phyloP scores from a whole-genome alignment of 2,888 invertebrate species.

The Pammene aurita region DNA sequence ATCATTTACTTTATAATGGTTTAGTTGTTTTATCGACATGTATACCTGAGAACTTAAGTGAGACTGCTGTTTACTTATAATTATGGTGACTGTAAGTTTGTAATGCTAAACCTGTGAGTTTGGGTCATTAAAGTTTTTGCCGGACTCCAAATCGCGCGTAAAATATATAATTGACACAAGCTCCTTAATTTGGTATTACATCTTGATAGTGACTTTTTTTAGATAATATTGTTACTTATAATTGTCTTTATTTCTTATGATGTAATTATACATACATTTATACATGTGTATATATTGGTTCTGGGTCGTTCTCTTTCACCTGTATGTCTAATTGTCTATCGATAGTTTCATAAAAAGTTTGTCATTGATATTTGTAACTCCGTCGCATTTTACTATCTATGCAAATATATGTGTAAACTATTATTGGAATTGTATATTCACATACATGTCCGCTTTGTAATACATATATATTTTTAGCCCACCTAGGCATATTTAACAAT shows the following conservation, averaged over 20 bases:
- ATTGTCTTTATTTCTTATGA: conserved; percentile 4
- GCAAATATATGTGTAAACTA: conserved; percentile 51
- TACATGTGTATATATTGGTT: conserved; percentile 3
- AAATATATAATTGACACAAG: too few relatives aligned
- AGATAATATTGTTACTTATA: conserved; percentile 13
- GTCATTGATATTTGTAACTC: conserved; percentile 56
- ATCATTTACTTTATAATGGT: conserved; percentile 9
- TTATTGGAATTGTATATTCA: conserved; percentile 63
- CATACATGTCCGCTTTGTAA: conserved; percentile 65
- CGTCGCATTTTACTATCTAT: conserved; percentile 58
- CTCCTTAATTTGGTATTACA: neutral
- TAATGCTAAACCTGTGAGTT: neutral
- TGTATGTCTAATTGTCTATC: conserved; percentile 46
- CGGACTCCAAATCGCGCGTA: too few relatives aligned
- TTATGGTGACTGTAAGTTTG: conserved; percentile 10
- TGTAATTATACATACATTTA: neutral
- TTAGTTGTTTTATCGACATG: conserved; percentile 9
- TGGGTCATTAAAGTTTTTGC: neutral
- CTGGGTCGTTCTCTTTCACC: conserved; percentile 40
- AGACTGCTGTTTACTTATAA: conserved; percentile 16
- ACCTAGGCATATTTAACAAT: conserved; percentile 70
- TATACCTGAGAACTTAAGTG: conserved; percentile 6
- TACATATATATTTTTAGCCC: conserved; percentile 60
- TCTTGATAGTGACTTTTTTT: neutral
- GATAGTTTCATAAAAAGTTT: conserved; percentile 49